These are phyloP conservation scores for Dendrocincla fuliginosa DNA, from an alignment of 2,797 vertebrate genomes.

Conservation along the genomic window DNA sequence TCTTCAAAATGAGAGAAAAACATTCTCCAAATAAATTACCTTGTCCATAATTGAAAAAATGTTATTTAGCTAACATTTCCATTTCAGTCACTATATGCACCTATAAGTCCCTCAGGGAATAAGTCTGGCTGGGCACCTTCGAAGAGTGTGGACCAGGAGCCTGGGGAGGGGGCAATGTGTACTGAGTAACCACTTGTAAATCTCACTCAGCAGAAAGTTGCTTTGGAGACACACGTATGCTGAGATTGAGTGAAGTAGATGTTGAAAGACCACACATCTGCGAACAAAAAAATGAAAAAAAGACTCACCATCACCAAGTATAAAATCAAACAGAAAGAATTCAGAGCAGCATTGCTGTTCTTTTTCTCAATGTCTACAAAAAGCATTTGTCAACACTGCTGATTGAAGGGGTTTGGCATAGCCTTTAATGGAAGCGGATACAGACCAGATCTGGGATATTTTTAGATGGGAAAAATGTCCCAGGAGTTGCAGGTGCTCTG, in stretches of 20 bases:
- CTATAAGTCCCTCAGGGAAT: neutral
- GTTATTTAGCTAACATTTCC: neutral
- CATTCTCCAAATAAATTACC: neutral
- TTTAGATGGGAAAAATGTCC: neutral
- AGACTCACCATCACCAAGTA: neutral
- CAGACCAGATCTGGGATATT: neutral
- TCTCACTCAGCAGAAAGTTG: neutral
- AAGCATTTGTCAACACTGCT: neutral
- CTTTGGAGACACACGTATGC: neutral
- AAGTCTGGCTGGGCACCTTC: neutral
- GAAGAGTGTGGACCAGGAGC: neutral
- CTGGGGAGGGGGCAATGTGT: rapidly evolving
- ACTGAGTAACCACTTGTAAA: neutral
- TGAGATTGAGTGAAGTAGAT: neutral
- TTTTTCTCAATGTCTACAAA: neutral
- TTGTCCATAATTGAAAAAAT: neutral
- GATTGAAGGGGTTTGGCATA: neutral
- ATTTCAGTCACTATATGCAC: neutral
- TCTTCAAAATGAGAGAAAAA: neutral
- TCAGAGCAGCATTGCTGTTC: neutral
- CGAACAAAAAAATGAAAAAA: neutral
- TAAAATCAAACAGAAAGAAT: neutral
- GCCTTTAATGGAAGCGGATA: neutral
- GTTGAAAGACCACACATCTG: neutral
- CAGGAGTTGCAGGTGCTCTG: neutral